Base-by-base conservation (phyloP, 2,888 invertebrate genomes). In the Pharmacophagus antenor region DNA sequence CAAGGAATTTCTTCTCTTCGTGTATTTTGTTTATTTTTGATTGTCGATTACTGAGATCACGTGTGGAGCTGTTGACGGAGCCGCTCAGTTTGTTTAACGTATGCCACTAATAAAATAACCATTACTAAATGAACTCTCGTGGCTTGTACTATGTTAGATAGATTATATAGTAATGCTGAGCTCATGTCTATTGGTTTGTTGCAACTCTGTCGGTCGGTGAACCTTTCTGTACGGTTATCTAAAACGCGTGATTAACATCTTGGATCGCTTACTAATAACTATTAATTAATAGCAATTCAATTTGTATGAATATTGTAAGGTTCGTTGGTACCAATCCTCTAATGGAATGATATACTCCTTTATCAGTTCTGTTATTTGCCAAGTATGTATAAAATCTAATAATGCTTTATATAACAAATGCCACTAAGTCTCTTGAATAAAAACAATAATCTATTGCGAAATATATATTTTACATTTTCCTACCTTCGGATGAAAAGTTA, bases 21-120 rank as follows among this genome's bases (percentile, higher is more conserved):
- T 70, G 73, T 67, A 65, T 65, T 66, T 70, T 85, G 88, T 89
- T 88, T 89, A 87, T 88, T 88, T 88, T 84, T 71, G 74, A 71
- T 77, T 81, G 87, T 85, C 88, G 77, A 82, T 79, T 79, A 74
- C 77, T 72, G 72, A 73, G 73, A 77, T 82, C 83, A 79, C 78
- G 79, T 79, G 80, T 71, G 68, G 67, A 70, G 67, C 68, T 74
- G 84, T 76, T 80, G 87, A 88, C 71, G 77, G 88, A 86, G 70
- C 65, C 57, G 73, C 76, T 86, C 85, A 84, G 79, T 76, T 70
- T 82, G 85, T 85, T 83, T 83, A 82, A 71, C 68, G 74, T 77
- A 77, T 74, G 75, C 76, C 69, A 73, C 71, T 71, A 73, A 68
- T 68, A 69, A 65, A 67, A 60, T 63, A 68, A 65, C 82, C 83